Base-by-base conservation (phyloP, 2,113 vertebrate species). In the Cryptoleucopteryx plumbea region DNA sequence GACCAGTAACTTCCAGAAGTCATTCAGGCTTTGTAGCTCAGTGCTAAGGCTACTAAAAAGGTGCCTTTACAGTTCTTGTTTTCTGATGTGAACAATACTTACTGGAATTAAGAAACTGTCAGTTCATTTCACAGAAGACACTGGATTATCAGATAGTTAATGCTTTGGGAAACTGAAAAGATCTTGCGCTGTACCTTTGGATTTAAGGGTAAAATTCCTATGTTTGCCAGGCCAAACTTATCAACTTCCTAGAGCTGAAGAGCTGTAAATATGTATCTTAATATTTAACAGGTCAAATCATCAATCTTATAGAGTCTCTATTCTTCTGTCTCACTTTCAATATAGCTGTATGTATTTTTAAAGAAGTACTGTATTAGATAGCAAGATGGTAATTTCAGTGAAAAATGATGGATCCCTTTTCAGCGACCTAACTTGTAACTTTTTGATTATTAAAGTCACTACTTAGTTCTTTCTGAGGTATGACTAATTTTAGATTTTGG, bases 251-350 rank as follows among this genome's bases (percentile, higher is more conserved):
- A 34, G 29, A 81, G 83, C 77, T 45, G 78, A 82, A 78, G 78
- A 94, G 90, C 95, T 94, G 97, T 97, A 98, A 97, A 98, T 98
- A 98, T 16, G 59, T 82, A 86, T 96, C 97, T 98, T 96, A 98
- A 98, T 98, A 98, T 98, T 98, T 98, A 98, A 97, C 95, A 90
- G 81, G 82, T 75, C 16, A 25, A 62, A 55, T 95, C 86, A 97
- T 98, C 94, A 88, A 78, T 98, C 97, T 98, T 68, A 20, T 6
- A 10, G 82, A 88, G 84, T 87, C 94, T 86, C 91, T 91, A 3
- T 95, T 95, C 95, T 79, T 86, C 88, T 92, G 20, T 94, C 97
- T 84, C 55, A 2, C 78, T 96, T 97, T 70, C 93, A 88, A 56
- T 83, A 86, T 62, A 84, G 85, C 90, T 94, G 85, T 62, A 97